Evolutionary conservation across 1,140 invertebrate genomes (phyloP), one percentile per base, ranked within the genome.

Genomic region (Drosophila pallidifrons): DNA sequence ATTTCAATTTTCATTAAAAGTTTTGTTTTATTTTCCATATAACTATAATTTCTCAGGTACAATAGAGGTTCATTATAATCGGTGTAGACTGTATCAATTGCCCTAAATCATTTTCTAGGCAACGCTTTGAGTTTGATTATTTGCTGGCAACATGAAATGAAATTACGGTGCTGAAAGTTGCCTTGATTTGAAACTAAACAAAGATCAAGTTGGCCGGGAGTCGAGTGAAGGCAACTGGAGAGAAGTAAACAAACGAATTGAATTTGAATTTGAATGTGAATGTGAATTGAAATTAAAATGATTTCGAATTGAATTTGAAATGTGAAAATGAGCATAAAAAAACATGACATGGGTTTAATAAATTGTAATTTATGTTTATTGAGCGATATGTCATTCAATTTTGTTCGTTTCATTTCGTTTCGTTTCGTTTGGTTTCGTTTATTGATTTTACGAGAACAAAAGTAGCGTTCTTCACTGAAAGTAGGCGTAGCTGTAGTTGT

Each of bases 361-460:
- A 88, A 88, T 88, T 87, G 64, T 88, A 88, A 87, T 88, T 88
- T 88, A 88, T 88, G 83, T 88, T 88, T 89, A 88, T 88, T 88
- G 85, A 77, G 85, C 81, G 81, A 88, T 89, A 66, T 75, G 85
- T 78, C 81, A 83, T 72, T 83, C 77, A 78, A 77, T 76, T 38
- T 55, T 8, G 35, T 38, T 38, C 20, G 35, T 38, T 38, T 47
- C 16, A 11, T 45, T 74, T 78, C 35, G 35, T 38, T 38, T 38
- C 35, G 35, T 10, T 10, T 38, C 35, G 35, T 38, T 38, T 69
- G 52, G 67, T 79, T 52, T 67, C 77, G 54, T 65, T 86, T 87
- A 79, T 82, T 76, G 82, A 85, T 83, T 76, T 61, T 46, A 57
- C 51, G 60, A 55, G 55, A 61, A 47, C 74, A 77, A 85, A 77